Evolutionary conservation across 2,888 invertebrate species (phyloP).

Genomic region (Drosophila subquinaria): DNA sequence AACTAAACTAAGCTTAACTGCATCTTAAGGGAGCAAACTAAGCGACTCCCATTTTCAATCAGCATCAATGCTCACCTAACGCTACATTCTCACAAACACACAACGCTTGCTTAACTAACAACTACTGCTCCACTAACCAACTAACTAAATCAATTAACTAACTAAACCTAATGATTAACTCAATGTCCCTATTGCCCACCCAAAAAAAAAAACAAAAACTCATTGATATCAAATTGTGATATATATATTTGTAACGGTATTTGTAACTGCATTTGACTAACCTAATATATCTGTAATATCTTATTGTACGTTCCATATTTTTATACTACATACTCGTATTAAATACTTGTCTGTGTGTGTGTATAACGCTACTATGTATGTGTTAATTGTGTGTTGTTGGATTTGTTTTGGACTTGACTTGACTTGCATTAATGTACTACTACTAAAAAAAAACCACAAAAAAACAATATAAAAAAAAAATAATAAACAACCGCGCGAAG

Average conservation of each 20-base stretch:
- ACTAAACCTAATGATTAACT: conserved; percentile 10
- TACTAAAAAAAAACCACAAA: conserved; percentile 28
- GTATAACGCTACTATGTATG: conserved; percentile 70
- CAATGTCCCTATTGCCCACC: conserved; percentile 5
- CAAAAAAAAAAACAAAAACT: not conserved
- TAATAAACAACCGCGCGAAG: conserved; percentile 68
- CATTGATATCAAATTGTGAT: conserved; percentile 13
- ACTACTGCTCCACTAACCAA: conserved; percentile 14
- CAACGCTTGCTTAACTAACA: conserved; percentile 25
- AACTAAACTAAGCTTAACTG: conserved; percentile 8
- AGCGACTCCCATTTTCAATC: conserved; percentile 14
- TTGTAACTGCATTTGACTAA: conserved; percentile 54
- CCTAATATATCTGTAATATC: conserved; percentile 71
- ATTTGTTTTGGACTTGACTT: conserved; percentile 77
- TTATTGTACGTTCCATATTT: conserved; percentile 70
- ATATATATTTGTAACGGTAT: conserved; percentile 34
- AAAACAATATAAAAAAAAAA: conserved; percentile 42
- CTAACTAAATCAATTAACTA: conserved; percentile 2
- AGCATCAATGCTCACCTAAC: conserved; percentile 17
- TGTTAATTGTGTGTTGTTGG: conserved; percentile 78
- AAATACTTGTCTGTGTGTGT: conserved; percentile 52
- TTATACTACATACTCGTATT: conserved; percentile 21
- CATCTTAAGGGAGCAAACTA: conserved; percentile 12
- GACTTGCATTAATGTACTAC: conserved; percentile 61
- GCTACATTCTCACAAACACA: conserved; percentile 14